These are phyloP conservation scores for Porites lobata DNA, from an alignment of 92 coral and sea anemone genomes.

Conservation along the genomic window DNA sequence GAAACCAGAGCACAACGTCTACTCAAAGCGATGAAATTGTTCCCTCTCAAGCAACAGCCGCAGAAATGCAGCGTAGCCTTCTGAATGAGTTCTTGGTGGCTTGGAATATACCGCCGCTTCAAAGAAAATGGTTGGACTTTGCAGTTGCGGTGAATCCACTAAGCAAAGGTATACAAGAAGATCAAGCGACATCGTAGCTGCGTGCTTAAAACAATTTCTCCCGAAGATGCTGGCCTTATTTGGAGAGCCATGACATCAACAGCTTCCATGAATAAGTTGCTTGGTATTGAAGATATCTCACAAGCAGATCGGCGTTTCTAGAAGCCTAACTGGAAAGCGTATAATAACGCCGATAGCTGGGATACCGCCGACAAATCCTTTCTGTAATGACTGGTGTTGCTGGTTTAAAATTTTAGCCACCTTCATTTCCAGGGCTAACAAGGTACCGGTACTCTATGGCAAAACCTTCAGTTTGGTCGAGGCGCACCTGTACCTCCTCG, in stretches of 20 bases:
- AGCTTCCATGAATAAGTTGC: constrained; percentile 49
- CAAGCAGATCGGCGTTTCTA: constrained; percentile 31
- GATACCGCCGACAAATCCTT: constrained; percentile 34
- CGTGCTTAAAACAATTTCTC: constrained; percentile 25
- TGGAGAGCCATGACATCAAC: constrained; percentile 45
- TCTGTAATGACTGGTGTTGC: constrained; percentile 41
- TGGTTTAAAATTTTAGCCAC: constrained; percentile 14
- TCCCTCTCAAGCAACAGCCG: background rate
- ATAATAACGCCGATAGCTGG: constrained; percentile 47
- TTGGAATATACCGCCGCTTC: constrained; percentile 33
- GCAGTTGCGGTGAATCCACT: background rate
- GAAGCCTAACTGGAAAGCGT: constrained; percentile 55
- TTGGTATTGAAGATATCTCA: constrained; percentile 30
- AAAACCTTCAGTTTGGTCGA: constrained; percentile 42
- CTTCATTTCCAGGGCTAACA: constrained; percentile 45
- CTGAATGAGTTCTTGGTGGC: constrained; percentile 39
- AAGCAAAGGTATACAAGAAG: constrained; percentile 3
- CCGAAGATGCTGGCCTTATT: constrained; percentile 33
- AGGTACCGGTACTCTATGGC: constrained; percentile 55
- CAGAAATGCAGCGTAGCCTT: background rate
- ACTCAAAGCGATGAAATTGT: constrained; percentile 6
- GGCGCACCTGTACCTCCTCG: constrained; percentile 44
- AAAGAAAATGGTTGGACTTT: constrained; percentile 30
- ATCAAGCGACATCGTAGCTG: constrained; percentile 10
- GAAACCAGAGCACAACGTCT: constrained; percentile 18